Percentiles rank a stretch among this genome's conserved stretches.
phyloP scores from a whole-genome alignment of 2,888 invertebrate species.

The Tortricodes alternella region DNA sequence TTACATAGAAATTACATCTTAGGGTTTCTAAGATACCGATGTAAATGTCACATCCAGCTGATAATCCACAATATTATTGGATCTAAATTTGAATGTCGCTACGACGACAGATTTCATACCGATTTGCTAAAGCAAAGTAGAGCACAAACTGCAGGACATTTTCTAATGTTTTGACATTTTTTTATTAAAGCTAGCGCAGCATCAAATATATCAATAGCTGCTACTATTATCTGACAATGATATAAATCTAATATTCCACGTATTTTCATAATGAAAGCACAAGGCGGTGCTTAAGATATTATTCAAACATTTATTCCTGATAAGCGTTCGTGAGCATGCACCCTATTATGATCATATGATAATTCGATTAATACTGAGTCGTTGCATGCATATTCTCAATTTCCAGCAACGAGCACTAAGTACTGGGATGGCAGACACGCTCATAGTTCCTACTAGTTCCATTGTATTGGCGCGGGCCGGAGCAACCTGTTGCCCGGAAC shows the following conservation, averaged over 20 bases:
- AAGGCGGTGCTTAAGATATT: too few species aligned
- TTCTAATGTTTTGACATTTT: not conserved
- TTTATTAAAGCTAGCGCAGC: not conserved
- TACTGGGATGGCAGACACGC: slow-evolving; percentile 52
- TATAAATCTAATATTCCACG: too few species aligned
- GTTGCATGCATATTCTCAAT: slow-evolving; percentile 5
- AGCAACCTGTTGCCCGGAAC: slow-evolving; percentile 77
- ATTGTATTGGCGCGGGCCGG: slow-evolving; percentile 66
- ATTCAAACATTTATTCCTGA: not conserved
- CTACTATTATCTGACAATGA: too few species aligned
- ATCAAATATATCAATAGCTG: too few species aligned
- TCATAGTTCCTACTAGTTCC: slow-evolving; percentile 56
- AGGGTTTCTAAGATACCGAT: too few species aligned
- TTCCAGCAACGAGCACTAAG: slow-evolving; percentile 35
- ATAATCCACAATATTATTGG: too few species aligned
- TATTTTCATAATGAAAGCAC: too few species aligned
- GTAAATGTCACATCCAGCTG: too few species aligned
- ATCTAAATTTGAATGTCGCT: too few species aligned
- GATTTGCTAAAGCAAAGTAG: not conserved
- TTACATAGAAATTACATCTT: too few species aligned
- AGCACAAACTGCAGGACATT: not conserved
- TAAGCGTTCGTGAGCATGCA: not conserved
- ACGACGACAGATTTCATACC: too few species aligned
- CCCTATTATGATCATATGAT: not conserved
- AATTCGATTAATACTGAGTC: slow-evolving; percentile 1